phyloP scores from a whole-genome alignment of 2,888 invertebrate genomes.

The Acrobasis repandana region DNA sequence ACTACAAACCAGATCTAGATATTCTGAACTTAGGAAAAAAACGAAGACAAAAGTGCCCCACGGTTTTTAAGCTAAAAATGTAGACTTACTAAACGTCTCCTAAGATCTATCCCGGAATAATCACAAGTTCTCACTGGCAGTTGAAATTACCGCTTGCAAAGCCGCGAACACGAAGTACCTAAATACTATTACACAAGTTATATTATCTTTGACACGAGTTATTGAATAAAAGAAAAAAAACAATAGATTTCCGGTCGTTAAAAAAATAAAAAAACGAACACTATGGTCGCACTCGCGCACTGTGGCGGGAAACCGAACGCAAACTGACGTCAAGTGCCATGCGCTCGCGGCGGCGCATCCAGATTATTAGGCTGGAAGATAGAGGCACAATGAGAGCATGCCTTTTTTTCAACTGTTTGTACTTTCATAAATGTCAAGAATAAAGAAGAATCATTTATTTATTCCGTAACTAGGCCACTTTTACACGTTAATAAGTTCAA shows the following conservation, averaged over 20 bases:
- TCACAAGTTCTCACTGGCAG: background rate
- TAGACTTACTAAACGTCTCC: background rate
- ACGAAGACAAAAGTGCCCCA: no score
- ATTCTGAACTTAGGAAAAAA: no score
- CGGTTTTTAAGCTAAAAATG: no score
- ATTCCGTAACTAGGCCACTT: no score
- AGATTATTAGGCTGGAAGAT: conserved; percentile 43
- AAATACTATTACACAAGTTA: no score
- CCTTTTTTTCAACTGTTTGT: no score
- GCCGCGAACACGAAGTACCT: background rate
- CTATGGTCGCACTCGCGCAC: conserved; percentile 35
- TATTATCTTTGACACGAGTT: no score
- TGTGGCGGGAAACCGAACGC: conserved; percentile 51
- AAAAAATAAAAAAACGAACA: conserved; percentile 9
- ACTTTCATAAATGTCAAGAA: no score
- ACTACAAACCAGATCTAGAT: no score
- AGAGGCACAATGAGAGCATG: conserved; percentile 44
- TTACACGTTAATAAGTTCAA: no score
- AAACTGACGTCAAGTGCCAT: conserved; percentile 58
- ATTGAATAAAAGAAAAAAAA: background rate
- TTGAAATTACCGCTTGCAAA: background rate
- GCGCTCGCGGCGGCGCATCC: conserved; percentile 42
- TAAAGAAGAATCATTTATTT: no score
- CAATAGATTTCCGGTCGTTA: background rate
- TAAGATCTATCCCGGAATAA: background rate